Base-by-base conservation (phyloP, 2,113 vertebrate species). In the Coreoperca whiteheadi region DNA sequence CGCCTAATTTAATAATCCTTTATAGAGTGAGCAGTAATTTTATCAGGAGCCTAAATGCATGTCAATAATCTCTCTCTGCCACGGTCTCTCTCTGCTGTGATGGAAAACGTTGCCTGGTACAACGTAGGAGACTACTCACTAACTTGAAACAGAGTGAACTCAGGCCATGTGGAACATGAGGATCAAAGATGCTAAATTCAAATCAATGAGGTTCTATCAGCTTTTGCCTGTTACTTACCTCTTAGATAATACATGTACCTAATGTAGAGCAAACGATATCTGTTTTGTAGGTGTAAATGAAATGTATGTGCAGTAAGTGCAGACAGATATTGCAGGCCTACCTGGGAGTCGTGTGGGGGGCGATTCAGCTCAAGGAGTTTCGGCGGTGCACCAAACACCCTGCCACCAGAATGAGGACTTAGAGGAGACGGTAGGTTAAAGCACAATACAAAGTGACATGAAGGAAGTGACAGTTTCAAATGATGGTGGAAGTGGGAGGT, bases 381-480 rank as follows among this genome's bases (percentile, higher is more conserved):
- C 59, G 39, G 84, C 61, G 23, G 71, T 34, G 87, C 69, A 83
- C 20, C 76, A 63, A 51, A 80, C 77, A 83, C 83, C 48, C 90
- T 86, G 87, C 56, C 68, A 79, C 57, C 74, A 85, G 89, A 92
- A 83, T 91, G 86, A 91, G 87, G 41, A 84, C 74, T 67, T 23
- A 71, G 54, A 78, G 80, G 54, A 89, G 81, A 74, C 14, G 11
- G 76, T 65, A 76, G 79, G 79, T 85, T 89, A 30, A 89, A 89
- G 83, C 76, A 91, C 74, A 92, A 85, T 81, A 90, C 74, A 74
- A 70, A 85, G 77, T 21, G 60, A 83, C 87, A 84, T 66, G 59
- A 88, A 95, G 95, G 95, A 96, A 96, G 95, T 95, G 92, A 94
- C 87, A 92, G 65, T 86, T 92, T 89, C 59, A 81, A 82, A 88